phyloP scores from a whole-genome alignment of 1,140 invertebrate genomes.

The Drosophila nebulosa region DNA sequence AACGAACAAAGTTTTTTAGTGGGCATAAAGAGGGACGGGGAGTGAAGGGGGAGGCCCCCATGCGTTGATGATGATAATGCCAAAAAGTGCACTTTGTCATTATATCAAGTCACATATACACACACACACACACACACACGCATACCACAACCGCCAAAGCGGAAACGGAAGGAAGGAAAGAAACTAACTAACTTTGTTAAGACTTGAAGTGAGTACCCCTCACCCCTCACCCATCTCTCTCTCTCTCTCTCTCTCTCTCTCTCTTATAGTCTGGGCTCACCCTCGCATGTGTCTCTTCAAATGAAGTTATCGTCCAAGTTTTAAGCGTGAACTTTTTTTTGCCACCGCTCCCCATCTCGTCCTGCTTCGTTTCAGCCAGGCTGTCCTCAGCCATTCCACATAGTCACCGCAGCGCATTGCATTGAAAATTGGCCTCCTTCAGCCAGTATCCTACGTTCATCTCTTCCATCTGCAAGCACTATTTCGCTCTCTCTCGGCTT shows the following conservation, averaged over 20 bases:
- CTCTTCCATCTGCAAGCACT: background rate
- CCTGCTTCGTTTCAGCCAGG: background rate
- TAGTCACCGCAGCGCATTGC: slow-evolving; percentile 43
- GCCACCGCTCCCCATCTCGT: slow-evolving; percentile 19
- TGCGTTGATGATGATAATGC: slow-evolving; percentile 59
- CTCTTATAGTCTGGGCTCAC: background rate
- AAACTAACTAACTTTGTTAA: slow-evolving; percentile 77
- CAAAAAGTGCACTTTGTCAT: slow-evolving; percentile 72
- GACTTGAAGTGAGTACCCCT: slow-evolving; percentile 29
- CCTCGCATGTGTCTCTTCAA: slow-evolving; percentile 33
- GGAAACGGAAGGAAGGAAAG: slow-evolving; percentile 57
- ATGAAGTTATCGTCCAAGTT: slow-evolving; percentile 76
- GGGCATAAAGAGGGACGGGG: background rate
- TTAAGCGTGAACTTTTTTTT: slow-evolving; percentile 73
- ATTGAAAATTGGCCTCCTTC: slow-evolving; percentile 56
- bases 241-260: background rate
- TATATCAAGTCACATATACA: slow-evolving; percentile 46
- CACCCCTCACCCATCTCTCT: background rate
- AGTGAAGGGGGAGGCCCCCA: slow-evolving; percentile 6
- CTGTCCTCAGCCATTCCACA: background rate
- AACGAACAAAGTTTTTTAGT: slow-evolving; percentile 62
- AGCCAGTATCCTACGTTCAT: background rate
- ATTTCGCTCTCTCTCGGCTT: background rate
- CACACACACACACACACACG: background rate
- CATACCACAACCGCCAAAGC: slow-evolving; percentile 5